Evolutionary conservation across 2,888 invertebrate genomes (phyloP).

Genomic region (Hirtodrosophila histrioides): DNA sequence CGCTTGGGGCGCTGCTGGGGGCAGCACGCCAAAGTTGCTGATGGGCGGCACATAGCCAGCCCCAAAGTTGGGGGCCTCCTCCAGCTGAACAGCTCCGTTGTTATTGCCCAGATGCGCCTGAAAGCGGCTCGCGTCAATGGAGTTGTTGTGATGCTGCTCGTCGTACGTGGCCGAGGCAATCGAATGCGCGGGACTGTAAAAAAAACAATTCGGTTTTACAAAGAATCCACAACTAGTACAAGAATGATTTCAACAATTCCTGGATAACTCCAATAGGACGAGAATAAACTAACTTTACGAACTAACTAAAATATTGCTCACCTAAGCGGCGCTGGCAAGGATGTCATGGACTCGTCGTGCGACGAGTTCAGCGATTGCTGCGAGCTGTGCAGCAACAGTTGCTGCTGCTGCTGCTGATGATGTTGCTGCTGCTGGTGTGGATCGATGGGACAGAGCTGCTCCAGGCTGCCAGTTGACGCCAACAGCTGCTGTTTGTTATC

Average conservation of each 20-base stretch:
- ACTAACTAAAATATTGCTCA: slow-evolving; percentile 50
- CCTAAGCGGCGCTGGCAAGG: slow-evolving; percentile 83
- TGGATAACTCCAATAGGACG: no score
- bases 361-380: slow-evolving; percentile 83
- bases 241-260: no score
- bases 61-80: slow-evolving; percentile 15
- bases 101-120: slow-evolving; percentile 81
- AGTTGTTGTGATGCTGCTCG: slow-evolving; percentile 84
- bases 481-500: slow-evolving; percentile 56
- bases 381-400: slow-evolving; percentile 73
- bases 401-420: slow-evolving; percentile 39
- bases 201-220: no score
- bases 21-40: slow-evolving; percentile 41
- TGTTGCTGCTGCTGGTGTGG: slow-evolving; percentile 59
- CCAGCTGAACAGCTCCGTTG: slow-evolving; percentile 61
- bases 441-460: slow-evolving; percentile 51
- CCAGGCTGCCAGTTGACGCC: slow-evolving; percentile 49
- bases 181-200: slow-evolving; percentile 88
- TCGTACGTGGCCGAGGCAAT: slow-evolving; percentile 89
- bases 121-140: slow-evolving; percentile 82
- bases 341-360: slow-evolving; percentile 84
- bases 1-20: slow-evolving; percentile 36
- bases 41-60: neutral
- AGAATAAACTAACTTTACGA: no score
- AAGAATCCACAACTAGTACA: no score